Conservation (phyloP, 2,888 invertebrate genomes). For the Apamea crenata region DNA sequence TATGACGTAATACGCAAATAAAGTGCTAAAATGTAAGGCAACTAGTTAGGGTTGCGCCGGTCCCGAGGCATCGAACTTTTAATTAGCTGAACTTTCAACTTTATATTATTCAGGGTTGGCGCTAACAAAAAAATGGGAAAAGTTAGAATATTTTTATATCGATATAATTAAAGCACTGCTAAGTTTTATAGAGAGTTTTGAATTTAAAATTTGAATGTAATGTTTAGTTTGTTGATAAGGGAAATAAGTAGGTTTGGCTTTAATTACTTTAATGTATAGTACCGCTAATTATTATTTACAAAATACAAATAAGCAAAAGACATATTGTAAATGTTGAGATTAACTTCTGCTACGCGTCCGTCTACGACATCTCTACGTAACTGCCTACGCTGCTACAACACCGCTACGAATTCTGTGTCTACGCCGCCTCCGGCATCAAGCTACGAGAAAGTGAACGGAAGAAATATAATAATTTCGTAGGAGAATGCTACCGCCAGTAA, state of each 20-base stretch:
- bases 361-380: constrained; percentile 4
- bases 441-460: neutral
- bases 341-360: neutral
- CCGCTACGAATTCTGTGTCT: constrained; percentile 35
- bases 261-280: neutral
- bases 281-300: neutral
- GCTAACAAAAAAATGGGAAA: constrained; percentile 48
- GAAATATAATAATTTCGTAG: neutral
- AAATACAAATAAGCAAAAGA: neutral
- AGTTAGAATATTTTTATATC: constrained; percentile 47
- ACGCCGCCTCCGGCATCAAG: constrained; percentile 21
- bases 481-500: neutral
- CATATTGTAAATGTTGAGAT: neutral
- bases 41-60: constrained; percentile 36
- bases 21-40: constrained; percentile 45
- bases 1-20: constrained; percentile 17
- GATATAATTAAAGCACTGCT: constrained; percentile 47
- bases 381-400: constrained; percentile 38
- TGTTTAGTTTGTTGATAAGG: neutral
- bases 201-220: neutral
- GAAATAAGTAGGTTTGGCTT: neutral
- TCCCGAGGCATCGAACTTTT: constrained; percentile 65
- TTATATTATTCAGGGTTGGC: constrained; percentile 62
- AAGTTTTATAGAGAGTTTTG: constrained; percentile 22
- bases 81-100: constrained; percentile 63